phyloP scores from a whole-genome alignment of 2,797 vertebrate genomes.

The Pseudotriccus pelzelni region DNA sequence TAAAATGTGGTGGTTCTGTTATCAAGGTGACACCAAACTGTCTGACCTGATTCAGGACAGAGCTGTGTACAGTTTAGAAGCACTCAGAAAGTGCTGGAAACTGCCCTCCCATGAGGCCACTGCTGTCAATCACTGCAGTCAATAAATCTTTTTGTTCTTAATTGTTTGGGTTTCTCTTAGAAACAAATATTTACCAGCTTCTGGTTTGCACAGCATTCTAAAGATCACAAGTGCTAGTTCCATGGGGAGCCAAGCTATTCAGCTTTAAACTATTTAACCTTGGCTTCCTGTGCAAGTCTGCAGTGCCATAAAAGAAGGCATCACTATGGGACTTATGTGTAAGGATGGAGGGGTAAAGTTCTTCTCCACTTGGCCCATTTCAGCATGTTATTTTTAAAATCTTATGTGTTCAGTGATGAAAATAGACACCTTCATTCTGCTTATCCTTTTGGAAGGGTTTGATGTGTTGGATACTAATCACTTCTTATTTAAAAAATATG shows the following conservation, averaged over 20 bases:
- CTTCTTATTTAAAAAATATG: background rate
- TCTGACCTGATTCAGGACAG: background rate
- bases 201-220: background rate
- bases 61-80: background rate
- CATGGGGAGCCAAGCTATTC: slow-evolving; percentile 27
- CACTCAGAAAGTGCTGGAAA: background rate
- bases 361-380: background rate
- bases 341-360: background rate
- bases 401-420: background rate
- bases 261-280: background rate
- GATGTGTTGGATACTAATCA: background rate
- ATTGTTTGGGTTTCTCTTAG: slow-evolving; percentile 27
- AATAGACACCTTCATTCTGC: background rate
- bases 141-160: slow-evolving; percentile 8
- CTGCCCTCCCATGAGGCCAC: background rate
- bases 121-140: background rate
- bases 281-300: slow-evolving; percentile 13
- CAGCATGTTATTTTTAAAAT: slow-evolving; percentile 6
- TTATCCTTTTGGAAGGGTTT: background rate
- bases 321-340: background rate
- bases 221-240: slow-evolving; percentile 37
- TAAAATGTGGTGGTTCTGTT: background rate
- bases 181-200: slow-evolving; percentile 48
- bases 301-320: background rate
- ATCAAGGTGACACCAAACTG: background rate